These are phyloP conservation scores for Heteromyza rotundicornis DNA, from an alignment of 2,888 invertebrate species.

Conservation along the genomic window DNA sequence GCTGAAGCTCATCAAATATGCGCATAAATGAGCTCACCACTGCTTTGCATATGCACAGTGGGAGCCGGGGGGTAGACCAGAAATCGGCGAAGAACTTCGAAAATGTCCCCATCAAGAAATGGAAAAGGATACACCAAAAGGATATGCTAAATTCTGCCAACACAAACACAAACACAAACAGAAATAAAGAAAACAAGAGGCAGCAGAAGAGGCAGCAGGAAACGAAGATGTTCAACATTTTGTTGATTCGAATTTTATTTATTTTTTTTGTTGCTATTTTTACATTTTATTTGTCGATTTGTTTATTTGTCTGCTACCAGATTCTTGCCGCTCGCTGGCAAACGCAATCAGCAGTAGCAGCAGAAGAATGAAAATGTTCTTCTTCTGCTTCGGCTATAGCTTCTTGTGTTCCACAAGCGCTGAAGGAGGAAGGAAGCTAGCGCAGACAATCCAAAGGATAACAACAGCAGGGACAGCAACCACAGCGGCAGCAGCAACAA, in stretches of 20 bases:
- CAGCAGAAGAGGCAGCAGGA: background rate
- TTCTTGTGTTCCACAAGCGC: too few species aligned
- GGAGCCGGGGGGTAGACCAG: background rate
- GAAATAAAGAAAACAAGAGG: background rate
- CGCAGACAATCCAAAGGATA: background rate
- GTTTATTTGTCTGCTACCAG: background rate
- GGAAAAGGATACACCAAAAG: conserved; percentile 13
- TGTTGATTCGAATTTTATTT: background rate
- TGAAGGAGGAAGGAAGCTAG: too few species aligned
- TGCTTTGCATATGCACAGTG: conserved; percentile 2
- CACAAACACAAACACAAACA: background rate
- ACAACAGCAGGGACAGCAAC: background rate
- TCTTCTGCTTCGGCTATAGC: background rate
- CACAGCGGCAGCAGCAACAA: background rate
- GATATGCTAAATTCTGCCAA: conserved; percentile 1
- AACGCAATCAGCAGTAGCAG: background rate
- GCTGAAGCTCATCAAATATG: conserved; percentile 21
- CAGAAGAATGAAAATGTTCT: background rate
- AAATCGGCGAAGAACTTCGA: conserved; percentile 1
- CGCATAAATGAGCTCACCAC: conserved; percentile 20
- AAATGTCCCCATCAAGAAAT: conserved; percentile 12
- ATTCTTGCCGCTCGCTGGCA: background rate
- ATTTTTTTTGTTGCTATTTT: background rate
- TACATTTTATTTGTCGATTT: background rate
- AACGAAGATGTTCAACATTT: background rate